Base-by-base conservation (phyloP, 2,797 vertebrate species). In the Oreonectes daqikongensis region DNA sequence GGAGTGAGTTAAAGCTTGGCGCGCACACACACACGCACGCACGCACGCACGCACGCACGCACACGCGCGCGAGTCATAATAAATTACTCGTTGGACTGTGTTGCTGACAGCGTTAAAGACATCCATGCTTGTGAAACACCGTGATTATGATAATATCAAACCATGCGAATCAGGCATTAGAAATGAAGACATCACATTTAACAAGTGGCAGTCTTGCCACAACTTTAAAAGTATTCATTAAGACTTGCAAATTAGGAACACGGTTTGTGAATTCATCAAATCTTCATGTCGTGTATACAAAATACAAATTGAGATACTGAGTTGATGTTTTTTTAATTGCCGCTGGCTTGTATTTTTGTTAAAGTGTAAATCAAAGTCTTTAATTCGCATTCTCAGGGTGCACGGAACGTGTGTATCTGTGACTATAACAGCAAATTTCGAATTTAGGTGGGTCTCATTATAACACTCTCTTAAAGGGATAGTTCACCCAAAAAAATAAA, bases 121-220 rank as follows among this genome's bases (percentile, higher is more conserved):
- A 66, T 65, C 38, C 77, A 28, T 59, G 69, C 17, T 72, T 59
- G 70, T 69, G 74, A 76, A 57, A 53, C 76, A 75, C 69, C 48
- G 20, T 69, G 85, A 85, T 86, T 81, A 85, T 68, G 66, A 79
- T 82, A 72, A 80, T 63, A 78, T 82, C 77, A 81, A 50, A 77
- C 35, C 42, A 18, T 73, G 77, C 18, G 72, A 67, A 83, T 63
- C 64, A 73, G 50, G 71, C 53, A 79, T 79, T 59, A 73, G 77
- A 86, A 76, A 84, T 18, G 26, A 63, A 85, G 72, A 84, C 81
- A 69, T 69, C 55, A 64, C 5, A 69, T 69, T 69, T 64, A 85
- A 81, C 70, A 65, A 46, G 63, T 18, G 60, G 69, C 65, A 63
- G 76, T 50, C 17, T 50, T 72, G 74, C 68, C 72, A 73, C 38